Conservation (phyloP, 2,797 vertebrate species). For the Neosalanx taihuensis region DNA sequence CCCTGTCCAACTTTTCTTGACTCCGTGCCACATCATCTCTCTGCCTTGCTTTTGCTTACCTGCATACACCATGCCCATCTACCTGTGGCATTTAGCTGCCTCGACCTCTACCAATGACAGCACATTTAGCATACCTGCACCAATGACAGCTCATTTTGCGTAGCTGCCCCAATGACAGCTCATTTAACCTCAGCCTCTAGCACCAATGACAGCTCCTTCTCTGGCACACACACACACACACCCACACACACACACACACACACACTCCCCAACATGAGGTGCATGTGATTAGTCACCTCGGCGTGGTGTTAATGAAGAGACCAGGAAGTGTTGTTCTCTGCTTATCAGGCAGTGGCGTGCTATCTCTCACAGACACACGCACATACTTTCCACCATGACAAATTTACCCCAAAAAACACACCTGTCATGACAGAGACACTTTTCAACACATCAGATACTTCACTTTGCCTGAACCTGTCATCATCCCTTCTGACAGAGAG, state of each 20-base stretch:
- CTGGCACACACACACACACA: background rate
- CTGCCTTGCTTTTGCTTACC: background rate
- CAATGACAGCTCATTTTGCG: background rate
- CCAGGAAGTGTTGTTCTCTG: constrained; percentile 40
- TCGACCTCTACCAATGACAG: background rate
- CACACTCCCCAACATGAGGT: background rate
- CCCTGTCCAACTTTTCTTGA: background rate
- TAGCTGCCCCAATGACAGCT: background rate
- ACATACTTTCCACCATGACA: constrained; percentile 3
- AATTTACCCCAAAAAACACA: background rate
- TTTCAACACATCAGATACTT: background rate
- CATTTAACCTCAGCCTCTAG: background rate
- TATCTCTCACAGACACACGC: background rate
- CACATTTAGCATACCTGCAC: background rate
- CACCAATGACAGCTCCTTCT: background rate
- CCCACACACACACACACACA: too few relatives aligned
- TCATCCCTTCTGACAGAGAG: background rate
- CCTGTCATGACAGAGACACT: constrained; percentile 10
- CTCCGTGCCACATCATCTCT: background rate
- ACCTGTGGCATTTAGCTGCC: background rate
- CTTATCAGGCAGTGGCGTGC: constrained; percentile 15
- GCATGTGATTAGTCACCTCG: constrained; percentile 59
- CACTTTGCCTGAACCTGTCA: background rate
- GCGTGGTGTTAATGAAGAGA: constrained; percentile 62
- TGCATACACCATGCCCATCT: background rate